Base-by-base conservation (phyloP, 1,140 invertebrate genomes). In the Macrostomum lignano region DNA sequence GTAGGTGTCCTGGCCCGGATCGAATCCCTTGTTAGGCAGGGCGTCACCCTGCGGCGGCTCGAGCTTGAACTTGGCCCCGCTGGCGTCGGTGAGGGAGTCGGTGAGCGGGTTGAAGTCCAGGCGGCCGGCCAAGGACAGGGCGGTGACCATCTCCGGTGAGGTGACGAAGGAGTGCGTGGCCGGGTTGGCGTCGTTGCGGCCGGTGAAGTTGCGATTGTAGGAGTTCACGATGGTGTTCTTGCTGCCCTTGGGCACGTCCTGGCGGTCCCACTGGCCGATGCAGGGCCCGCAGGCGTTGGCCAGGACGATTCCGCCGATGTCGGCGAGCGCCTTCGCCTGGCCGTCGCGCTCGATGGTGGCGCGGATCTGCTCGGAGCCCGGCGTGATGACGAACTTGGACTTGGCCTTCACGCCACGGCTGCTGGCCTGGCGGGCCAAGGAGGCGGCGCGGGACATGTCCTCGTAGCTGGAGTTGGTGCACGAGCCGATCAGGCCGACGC, bases 381-480 rank as follows among this genome's bases (percentile, higher is more conserved):
- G 91, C 1, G 91, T 98, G n/a, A 98, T 81, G 49, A 88, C 91
- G 64, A 94, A 98, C 2, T 72, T 67, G 33, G 77, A 71, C 58
- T 88, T 93, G 0, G 82, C 71, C 58, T 93, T 96, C 1, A 96
- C 43, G 6, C 91, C 91, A 49, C 91, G 73, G 7, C 66, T 66
- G 51, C 93, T 58, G 17, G 86, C 88, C 63, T 88, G 73, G 48
- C 74, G 78, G 21, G 81, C 88, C 49, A 98, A 78, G 48, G 71
- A 82, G 32, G 82, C 86, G 46, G 88, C 79, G 30, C 88, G 67
- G 40, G 76, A 73, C 88, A 98, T 96, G 49, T 98, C 91, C 58
- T 96, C 91, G 54, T 98, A 98, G n/a, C 79, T 88, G 31, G 81
- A 91, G 63, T 98, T 98, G 15, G 91, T 98, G 61, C 91, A 98